Evolutionary conservation across 2,888 invertebrate genomes (phyloP), one percentile per base, ranked within the genome.

Genomic region (Diaperis boleti): DNA sequence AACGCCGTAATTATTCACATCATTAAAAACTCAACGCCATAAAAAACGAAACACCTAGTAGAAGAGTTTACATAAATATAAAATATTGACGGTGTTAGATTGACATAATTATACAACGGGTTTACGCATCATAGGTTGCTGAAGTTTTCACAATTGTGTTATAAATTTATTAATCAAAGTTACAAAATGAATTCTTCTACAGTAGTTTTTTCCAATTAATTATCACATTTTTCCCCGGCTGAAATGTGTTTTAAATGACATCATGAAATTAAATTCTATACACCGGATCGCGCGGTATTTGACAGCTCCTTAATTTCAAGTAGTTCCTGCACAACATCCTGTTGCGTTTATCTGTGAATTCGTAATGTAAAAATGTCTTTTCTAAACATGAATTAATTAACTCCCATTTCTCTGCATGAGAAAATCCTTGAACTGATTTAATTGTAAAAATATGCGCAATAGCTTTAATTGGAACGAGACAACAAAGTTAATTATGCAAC

Each of bases 251-350:
- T 49, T 37, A 26, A 39, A 22, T 52, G 39, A 52, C 49, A 49
- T 49, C 49, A 49, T 35, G 22, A 20, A 17, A 26, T 52, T 39
- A 39, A 37, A 52, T 52, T 52, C 39, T 52, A n/a, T 18, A 50
- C 37, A 20, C 18, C 18, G 18, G 18, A 37, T 35, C 11, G 50
- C 5, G 18, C n/a, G 39, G 39, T 39, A 39, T 52, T 37, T 39
- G 37, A 52, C 37, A 52, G 39, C 52, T 18, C 20, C 33, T 33
- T 35, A 50, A 17, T 50, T 50, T 37, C 37, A 33, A 17, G 3
- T 31, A 49, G 49, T 49, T 49, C 49, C 49, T 52, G 52, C 20
- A 39, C 20, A 39, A 52, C 39, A 52, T 52, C 52, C 52, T 52
- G 52, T 37, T 52, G 20, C 49, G 49, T 47, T 47, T 29, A 39